Percentiles rank a stretch among this genome's conserved stretches.
Conservation (phyloP, 2,888 invertebrate species). For the Macaria liturata region DNA sequence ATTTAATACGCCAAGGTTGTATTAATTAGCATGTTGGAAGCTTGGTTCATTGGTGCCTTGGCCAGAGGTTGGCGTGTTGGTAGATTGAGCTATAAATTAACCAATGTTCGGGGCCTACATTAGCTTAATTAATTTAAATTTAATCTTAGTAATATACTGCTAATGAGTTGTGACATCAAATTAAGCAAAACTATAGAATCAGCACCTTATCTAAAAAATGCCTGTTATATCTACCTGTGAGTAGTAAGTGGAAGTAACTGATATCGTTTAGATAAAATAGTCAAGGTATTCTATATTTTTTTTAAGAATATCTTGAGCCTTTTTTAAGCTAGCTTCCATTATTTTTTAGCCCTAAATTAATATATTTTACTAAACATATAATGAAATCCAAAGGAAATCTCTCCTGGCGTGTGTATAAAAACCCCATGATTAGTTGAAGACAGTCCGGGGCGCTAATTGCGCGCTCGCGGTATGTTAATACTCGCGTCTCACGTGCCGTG, state of each 20-base stretch:
- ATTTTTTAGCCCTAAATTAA: too few relatives aligned
- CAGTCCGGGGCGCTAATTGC: constrained; percentile 5
- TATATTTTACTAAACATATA: too few relatives aligned
- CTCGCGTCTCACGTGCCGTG: constrained; percentile 3
- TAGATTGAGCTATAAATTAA: constrained; percentile 13
- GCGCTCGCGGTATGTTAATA: constrained; percentile 14
- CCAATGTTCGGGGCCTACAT: constrained; percentile 5
- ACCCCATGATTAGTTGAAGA: constrained; percentile 12
- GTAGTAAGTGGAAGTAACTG: too few relatives aligned
- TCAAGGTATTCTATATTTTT: too few relatives aligned
- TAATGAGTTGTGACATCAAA: constrained; percentile 6
- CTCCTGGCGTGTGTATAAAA: not conserved
- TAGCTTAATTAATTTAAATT: constrained; percentile 15
- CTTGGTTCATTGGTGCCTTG: not conserved
- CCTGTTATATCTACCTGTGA: too few relatives aligned
- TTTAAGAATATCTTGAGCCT: too few relatives aligned
- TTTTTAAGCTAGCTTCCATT: too few relatives aligned
- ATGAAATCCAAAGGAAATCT: too few relatives aligned
- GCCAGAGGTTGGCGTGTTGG: not conserved
- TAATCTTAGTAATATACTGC: constrained; percentile 1
- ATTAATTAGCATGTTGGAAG: constrained; percentile 17
- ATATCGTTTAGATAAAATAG: too few relatives aligned
- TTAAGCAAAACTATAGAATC: not conserved
- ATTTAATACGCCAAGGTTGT: constrained; percentile 13
- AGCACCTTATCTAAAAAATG: too few relatives aligned